Conservation (phyloP, 1,140 invertebrate genomes). For the Rhynchophorus ferrugineus region DNA sequence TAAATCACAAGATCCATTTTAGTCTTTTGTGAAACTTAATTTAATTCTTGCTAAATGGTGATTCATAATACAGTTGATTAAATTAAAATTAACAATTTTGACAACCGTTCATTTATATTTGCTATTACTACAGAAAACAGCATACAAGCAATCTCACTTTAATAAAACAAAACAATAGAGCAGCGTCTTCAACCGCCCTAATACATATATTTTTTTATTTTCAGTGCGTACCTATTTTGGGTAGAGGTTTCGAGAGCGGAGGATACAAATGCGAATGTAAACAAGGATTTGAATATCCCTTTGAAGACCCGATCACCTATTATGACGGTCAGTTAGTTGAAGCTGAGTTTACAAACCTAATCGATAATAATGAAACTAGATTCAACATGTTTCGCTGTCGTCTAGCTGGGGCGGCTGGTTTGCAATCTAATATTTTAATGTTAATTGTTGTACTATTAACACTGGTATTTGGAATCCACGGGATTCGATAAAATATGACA, state of each 20-base stretch:
- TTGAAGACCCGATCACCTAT: slow-evolving; percentile 89
- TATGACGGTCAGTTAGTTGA: slow-evolving; percentile 95
- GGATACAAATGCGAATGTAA: slow-evolving; percentile 98
- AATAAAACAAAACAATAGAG: too few relatives aligned
- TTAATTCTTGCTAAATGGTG: too few relatives aligned
- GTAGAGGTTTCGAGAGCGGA: slow-evolving; percentile 82
- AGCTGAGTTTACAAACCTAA: slow-evolving; percentile 84
- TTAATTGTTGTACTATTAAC: slow-evolving; percentile 19
- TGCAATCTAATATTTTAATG: slow-evolving; percentile 27
- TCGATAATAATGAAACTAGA: slow-evolving; percentile 67
- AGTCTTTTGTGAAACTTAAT: too few relatives aligned
- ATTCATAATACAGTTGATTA: too few relatives aligned
- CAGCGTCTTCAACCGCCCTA: too few relatives aligned
- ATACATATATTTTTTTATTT: too few relatives aligned
- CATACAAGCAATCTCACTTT: too few relatives aligned
- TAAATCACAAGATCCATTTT: too few relatives aligned
- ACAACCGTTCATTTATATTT: too few relatives aligned
- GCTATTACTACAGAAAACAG: too few relatives aligned
- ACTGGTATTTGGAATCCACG: neutral
- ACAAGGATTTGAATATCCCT: slow-evolving; percentile 96
- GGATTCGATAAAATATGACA: neutral
- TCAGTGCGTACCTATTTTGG: slow-evolving; percentile 89
- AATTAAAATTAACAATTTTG: too few relatives aligned
- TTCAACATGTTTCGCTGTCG: slow-evolving; percentile 89
- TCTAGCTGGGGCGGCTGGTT: slow-evolving; percentile 63